Conservation (phyloP, 1,140 invertebrate genomes). For the Chironomus tepperi region DNA sequence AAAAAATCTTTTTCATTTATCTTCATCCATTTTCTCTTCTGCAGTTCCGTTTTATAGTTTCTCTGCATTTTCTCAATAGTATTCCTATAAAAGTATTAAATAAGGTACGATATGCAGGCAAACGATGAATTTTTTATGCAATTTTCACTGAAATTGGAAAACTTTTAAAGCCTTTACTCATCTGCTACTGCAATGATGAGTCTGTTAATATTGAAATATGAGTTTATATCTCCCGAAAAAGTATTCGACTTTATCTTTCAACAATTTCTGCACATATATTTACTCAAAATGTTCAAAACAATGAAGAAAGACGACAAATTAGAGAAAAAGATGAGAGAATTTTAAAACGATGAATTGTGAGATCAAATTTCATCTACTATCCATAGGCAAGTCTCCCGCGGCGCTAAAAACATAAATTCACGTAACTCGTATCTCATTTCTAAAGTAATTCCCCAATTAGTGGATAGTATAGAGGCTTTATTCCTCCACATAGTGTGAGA, state of each 20-base stretch:
- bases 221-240: background rate
- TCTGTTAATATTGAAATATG: too few relatives aligned
- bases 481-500: background rate
- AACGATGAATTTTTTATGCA: background rate
- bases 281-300: background rate
- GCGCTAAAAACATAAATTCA: slow-evolving; percentile 8
- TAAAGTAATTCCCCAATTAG: background rate
- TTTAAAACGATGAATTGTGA: background rate
- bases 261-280: background rate
- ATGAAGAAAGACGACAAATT: background rate
- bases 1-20: too few relatives aligned
- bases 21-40: too few relatives aligned
- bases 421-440: background rate
- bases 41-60: too few relatives aligned
- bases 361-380: background rate
- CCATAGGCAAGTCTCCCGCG: background rate
- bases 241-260: background rate
- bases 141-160: background rate
- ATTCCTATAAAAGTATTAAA: background rate
- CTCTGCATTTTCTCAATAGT: too few relatives aligned
- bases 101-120: background rate
- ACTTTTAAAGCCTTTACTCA: background rate
- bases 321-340: background rate
- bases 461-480: background rate
- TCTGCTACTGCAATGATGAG: background rate